Evolutionary conservation across 1,140 invertebrate genomes (phyloP), one percentile per base, ranked within the genome.

Genomic region (Pachypeltis micranthus): DNA sequence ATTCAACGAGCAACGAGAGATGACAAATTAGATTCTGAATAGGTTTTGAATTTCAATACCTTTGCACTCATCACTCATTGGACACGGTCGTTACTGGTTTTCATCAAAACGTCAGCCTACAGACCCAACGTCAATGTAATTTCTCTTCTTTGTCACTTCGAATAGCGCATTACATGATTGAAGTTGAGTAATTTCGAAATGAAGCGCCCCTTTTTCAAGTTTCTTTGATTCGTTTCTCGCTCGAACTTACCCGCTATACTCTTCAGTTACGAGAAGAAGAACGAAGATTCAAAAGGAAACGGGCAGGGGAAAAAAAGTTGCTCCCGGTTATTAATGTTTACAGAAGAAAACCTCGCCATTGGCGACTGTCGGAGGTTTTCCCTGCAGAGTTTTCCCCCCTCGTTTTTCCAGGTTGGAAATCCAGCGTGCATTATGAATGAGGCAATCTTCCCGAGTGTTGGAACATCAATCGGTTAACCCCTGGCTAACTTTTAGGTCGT

Each of bases 391-490:
- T 51, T 21, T 51, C 19, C 10, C 10, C 3, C 21, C 34, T 39
- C 34, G n/a, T 10, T 39, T 39, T 39, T n/a, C 34, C 7, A 39
- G 34, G n/a, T 4, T 4, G 47, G 21, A 51, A 51, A 51, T 16
- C 7, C 47, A 10, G 4, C 12, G 47, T 51, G 47, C 47, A 51
- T 51, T 51, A 51, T 51, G 47, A 51, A 51, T 51, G 47, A 51
- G 47, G 47, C 19, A 51, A 51, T 51, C 47, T 51, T 51, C 47
- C 21, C 47, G 47, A 51, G 47, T 51, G 47, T 51, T 51, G 47
- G 7, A 51, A 21, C 47, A 51, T 51, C 47, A 51, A 51, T 51
- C 47, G 47, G 47, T 51, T 51, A 51, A 51, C 47, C 47, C 47
- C 7, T 10, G 47, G 47, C 47, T 21, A 51, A 39, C 34, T 39